phyloP scores from a whole-genome alignment of 1,140 invertebrate genomes.

The Drosophila triauraria region DNA sequence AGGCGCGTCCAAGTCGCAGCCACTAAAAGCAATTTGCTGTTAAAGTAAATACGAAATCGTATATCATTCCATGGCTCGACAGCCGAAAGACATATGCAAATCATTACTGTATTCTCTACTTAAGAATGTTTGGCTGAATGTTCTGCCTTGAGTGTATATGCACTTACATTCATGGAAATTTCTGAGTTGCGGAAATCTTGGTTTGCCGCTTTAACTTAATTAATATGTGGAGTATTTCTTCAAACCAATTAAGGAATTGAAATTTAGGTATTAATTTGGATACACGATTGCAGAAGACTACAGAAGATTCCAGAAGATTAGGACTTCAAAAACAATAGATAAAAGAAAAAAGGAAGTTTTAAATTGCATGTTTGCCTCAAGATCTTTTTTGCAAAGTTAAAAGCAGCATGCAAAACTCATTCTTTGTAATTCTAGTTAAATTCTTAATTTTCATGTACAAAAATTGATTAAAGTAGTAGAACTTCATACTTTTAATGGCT shows the following conservation, averaged over 20 bases:
- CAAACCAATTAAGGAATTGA: neutral
- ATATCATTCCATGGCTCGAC: constrained; percentile 65
- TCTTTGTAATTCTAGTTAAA: no score
- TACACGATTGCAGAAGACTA: no score
- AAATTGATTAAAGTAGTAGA: no score
- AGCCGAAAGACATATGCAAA: constrained; percentile 61
- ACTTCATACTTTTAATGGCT: no score
- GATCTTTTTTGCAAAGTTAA: no score
- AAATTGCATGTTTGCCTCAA: no score
- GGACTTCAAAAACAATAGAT: no score
- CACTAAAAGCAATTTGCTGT: constrained; percentile 73
- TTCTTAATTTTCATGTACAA: no score
- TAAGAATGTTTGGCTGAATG: constrained; percentile 12
- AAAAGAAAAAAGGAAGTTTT: no score
- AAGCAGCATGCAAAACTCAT: no score
- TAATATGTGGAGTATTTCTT: neutral
- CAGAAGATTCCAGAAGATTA: no score
- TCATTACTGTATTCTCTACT: constrained; percentile 33
- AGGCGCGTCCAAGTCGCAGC: constrained; percentile 48
- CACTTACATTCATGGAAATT: neutral
- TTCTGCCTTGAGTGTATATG: constrained; percentile 3
- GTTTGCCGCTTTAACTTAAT: neutral
- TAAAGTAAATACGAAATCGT: constrained; percentile 72
- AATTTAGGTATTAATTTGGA: no score
- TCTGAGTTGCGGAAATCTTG: neutral